A percentile compares a stretch with the other conserved stretches of the same genome.
These are phyloP conservation scores for Rhinoptilus africanus DNA, from an alignment of 2,113 vertebrate genomes.

Conservation along the genomic window DNA sequence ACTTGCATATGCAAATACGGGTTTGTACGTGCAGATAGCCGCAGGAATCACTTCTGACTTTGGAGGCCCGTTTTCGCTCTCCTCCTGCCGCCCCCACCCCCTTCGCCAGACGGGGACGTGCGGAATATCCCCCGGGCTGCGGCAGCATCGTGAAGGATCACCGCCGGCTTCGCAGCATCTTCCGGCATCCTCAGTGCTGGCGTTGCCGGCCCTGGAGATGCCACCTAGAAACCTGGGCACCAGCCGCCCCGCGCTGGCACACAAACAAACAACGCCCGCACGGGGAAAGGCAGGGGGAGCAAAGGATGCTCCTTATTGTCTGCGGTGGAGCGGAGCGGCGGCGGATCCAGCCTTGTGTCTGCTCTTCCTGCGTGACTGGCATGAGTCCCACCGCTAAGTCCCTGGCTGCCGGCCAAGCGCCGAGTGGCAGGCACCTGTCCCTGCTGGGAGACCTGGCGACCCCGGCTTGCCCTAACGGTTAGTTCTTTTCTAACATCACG, in stretches of 20 bases:
- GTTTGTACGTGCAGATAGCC: not conserved
- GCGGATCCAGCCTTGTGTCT: constrained; percentile 25
- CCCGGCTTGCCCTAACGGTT: constrained; percentile 43
- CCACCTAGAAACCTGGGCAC: not conserved
- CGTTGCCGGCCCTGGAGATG: not conserved
- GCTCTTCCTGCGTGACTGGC: constrained; percentile 50
- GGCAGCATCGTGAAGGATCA: not conserved
- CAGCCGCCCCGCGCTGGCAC: not conserved
- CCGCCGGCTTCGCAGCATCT: not conserved
- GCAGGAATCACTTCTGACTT: not conserved
- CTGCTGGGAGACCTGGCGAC: constrained; percentile 70
- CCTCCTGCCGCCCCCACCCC: not conserved
- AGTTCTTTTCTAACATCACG: constrained; percentile 55
- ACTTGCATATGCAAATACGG: not conserved
- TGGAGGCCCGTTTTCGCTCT: accelerated
- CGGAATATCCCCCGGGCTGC: not conserved
- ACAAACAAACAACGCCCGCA: not conserved
- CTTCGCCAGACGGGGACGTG: not conserved
- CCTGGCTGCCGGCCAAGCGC: constrained; percentile 25
- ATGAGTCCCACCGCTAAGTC: constrained; percentile 39
- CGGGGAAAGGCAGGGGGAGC: not conserved
- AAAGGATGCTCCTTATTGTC: constrained; percentile 20
- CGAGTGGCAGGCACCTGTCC: constrained; percentile 64
- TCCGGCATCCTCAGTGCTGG: not conserved
- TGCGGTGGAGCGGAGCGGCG: not conserved